These are phyloP conservation scores for Cryptomyrus ogoouensis DNA, from an alignment of 2,113 vertebrate genomes.

Conservation along the genomic window DNA sequence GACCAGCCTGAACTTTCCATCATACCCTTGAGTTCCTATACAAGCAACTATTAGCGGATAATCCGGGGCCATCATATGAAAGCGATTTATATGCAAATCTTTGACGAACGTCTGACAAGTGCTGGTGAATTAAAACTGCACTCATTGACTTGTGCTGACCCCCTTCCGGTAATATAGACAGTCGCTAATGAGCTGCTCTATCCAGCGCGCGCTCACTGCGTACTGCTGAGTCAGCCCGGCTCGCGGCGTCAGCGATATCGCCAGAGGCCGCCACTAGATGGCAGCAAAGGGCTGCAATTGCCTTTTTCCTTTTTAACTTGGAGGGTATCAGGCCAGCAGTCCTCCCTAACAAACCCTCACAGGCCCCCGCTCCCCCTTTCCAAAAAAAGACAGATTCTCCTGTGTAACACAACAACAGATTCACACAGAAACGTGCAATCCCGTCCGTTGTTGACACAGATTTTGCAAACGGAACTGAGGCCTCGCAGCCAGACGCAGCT, in stretches of 20 bases:
- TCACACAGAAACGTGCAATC: neutral
- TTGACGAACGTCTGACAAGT: conserved; percentile 25
- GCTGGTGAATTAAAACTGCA: conserved; percentile 34
- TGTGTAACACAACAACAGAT: conserved; percentile 6
- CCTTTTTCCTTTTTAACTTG: neutral
- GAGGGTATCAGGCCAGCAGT: neutral
- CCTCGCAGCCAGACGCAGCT: neutral
- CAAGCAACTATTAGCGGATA: conserved; percentile 22
- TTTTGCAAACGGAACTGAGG: neutral
- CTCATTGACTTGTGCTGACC: conserved; percentile 35
- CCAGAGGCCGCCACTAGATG: conserved; percentile 51
- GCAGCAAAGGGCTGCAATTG: conserved; percentile 49
- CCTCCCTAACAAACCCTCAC: neutral
- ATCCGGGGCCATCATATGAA: conserved; percentile 25
- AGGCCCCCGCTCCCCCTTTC: neutral
- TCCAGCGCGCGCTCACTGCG: conserved; percentile 27
- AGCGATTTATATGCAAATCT: conserved; percentile 36
- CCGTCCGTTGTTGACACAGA: neutral
- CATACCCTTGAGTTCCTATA: neutral
- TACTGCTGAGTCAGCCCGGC: neutral
- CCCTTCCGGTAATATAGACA: conserved; percentile 37
- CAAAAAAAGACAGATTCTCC: conserved; percentile 5
- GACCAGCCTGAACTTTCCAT: neutral
- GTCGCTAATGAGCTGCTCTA: conserved; percentile 43
- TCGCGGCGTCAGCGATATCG: neutral